These are phyloP conservation scores for Holotrichia oblita DNA, from an alignment of 1,140 invertebrate species.

Conservation along the genomic window DNA sequence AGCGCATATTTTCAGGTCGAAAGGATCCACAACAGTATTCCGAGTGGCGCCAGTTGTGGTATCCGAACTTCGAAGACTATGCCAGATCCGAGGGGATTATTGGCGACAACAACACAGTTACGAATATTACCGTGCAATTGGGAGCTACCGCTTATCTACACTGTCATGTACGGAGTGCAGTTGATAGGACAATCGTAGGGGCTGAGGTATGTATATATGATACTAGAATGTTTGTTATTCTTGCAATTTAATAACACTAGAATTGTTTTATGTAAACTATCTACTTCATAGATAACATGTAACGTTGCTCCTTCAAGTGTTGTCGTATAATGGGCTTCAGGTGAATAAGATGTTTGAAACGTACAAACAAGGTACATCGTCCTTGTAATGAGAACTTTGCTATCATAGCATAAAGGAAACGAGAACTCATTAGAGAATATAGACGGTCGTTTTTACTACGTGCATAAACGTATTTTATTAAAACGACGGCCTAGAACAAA, in stretches of 20 bases:
- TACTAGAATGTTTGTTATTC: constrained; percentile 48
- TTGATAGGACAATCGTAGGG: constrained; percentile 60
- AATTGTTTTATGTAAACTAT: background rate
- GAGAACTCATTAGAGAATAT: background rate
- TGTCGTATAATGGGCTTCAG: too few species aligned
- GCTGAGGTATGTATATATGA: constrained; percentile 54
- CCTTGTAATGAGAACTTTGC: background rate
- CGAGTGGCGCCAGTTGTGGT: constrained; percentile 58
- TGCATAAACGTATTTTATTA: background rate
- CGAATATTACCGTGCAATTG: constrained; percentile 76
- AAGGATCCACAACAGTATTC: constrained; percentile 54
- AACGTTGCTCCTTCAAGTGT: too few species aligned
- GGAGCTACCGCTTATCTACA: constrained; percentile 77
- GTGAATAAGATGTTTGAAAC: too few species aligned
- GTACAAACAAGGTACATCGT: background rate
- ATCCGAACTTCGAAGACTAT: constrained; percentile 58
- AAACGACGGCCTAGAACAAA: background rate
- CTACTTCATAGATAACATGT: background rate
- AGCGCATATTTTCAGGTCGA: constrained; percentile 48
- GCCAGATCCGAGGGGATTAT: constrained; percentile 55
- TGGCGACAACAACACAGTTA: constrained; percentile 71
- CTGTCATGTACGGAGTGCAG: constrained; percentile 75
- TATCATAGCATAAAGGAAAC: background rate
- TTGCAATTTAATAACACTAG: background rate
- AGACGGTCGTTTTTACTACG: background rate